Evolutionary conservation across 2,113 vertebrate genomes (phyloP).

Genomic region (Seriola aureovittata): DNA sequence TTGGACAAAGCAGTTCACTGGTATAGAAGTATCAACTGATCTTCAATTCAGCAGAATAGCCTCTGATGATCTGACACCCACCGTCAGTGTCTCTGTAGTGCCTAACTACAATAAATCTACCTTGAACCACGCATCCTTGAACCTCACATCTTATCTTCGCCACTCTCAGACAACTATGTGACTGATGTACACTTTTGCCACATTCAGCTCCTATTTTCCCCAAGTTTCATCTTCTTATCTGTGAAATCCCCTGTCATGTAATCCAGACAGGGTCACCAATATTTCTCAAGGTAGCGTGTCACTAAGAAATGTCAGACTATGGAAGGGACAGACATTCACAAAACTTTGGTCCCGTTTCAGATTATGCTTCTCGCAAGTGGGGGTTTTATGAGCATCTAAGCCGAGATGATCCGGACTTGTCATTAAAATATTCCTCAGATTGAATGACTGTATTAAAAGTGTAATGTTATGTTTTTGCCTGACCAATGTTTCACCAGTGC

Average conservation of each 20-base stretch:
- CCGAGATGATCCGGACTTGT: background rate
- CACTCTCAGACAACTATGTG: slow-evolving; percentile 14
- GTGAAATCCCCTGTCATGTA: slow-evolving; percentile 45
- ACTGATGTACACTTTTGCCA: slow-evolving; percentile 18
- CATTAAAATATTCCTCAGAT: background rate
- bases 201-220: slow-evolving; percentile 14
- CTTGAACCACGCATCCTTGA: slow-evolving; percentile 53
- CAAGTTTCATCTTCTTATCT: slow-evolving; percentile 38
- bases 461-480: background rate
- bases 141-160: slow-evolving; percentile 42
- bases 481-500: background rate
- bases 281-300: slow-evolving; percentile 16
- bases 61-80: slow-evolving; percentile 59
- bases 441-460: background rate
- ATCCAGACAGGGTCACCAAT: slow-evolving; percentile 40
- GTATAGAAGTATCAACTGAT: slow-evolving; percentile 46
- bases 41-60: slow-evolving; percentile 49
- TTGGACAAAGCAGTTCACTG: slow-evolving; percentile 53
- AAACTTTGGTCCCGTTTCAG: background rate
- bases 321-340: background rate
- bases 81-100: slow-evolving; percentile 27
- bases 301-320: background rate
- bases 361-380: background rate
- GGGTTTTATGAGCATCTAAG: background rate
- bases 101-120: slow-evolving; percentile 52